These are phyloP conservation scores for Sisyra nigra DNA, from an alignment of 2,888 invertebrate genomes.

Conservation along the genomic window DNA sequence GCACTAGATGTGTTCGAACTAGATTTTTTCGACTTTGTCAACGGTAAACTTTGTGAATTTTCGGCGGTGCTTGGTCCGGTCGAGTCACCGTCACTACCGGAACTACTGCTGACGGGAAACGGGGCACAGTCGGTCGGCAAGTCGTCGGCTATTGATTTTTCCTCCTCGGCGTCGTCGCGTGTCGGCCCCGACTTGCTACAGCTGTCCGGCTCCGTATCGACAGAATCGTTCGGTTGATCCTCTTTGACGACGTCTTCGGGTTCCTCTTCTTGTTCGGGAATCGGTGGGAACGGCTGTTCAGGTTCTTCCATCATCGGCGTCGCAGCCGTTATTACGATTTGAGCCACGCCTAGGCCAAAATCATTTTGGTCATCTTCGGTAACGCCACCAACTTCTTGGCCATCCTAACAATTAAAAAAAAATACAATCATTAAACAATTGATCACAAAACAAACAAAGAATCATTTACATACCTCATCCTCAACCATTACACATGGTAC, in stretches of 20 bases:
- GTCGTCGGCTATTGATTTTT: slow-evolving; percentile 30
- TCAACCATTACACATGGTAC: slow-evolving; percentile 4
- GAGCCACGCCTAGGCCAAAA: slow-evolving; percentile 65
- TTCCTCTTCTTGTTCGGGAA: slow-evolving; percentile 23
- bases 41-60: slow-evolving; percentile 37
- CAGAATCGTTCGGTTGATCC: slow-evolving; percentile 10
- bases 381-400: slow-evolving; percentile 12
- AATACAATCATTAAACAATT: slow-evolving; percentile 2
- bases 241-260: slow-evolving; percentile 17
- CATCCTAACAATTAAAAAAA: slow-evolving; percentile 4
- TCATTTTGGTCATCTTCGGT: slow-evolving; percentile 23
- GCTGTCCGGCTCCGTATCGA: slow-evolving; percentile 15
- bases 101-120: slow-evolving; percentile 44
- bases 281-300: slow-evolving; percentile 60
- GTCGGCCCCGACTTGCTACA: slow-evolving; percentile 10
- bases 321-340: slow-evolving; percentile 86
- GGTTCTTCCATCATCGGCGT: slow-evolving; percentile 84
- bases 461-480: background rate
- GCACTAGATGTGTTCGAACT: slow-evolving; percentile 21
- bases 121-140: slow-evolving; percentile 41
- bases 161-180: slow-evolving; percentile 18
- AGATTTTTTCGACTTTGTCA: slow-evolving; percentile 6
- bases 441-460: background rate
- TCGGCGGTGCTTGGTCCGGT: slow-evolving; percentile 45
- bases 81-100: slow-evolving; percentile 48